These are phyloP conservation scores for Adelphocoris suturalis DNA, from an alignment of 2,888 invertebrate species.

Conservation along the genomic window DNA sequence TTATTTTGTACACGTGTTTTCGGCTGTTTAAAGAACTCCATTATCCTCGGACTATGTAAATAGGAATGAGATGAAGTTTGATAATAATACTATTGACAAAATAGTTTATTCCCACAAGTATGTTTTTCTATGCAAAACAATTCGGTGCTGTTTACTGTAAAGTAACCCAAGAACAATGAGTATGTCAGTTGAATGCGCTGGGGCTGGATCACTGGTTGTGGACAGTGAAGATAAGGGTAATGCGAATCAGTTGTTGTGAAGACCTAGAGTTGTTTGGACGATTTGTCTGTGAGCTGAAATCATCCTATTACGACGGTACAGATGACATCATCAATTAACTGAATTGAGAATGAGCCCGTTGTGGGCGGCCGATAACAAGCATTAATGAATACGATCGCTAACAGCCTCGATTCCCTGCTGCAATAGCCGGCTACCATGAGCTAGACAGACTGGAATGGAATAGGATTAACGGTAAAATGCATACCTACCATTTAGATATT, in stretches of 20 bases:
- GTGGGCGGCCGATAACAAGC: conserved; percentile 24
- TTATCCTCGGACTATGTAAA: too few relatives aligned
- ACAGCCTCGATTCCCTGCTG: neutral
- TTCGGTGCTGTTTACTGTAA: too few relatives aligned
- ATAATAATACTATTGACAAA: too few relatives aligned
- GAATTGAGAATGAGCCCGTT: neutral
- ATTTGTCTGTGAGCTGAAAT: conserved; percentile 3
- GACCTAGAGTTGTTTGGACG: neutral
- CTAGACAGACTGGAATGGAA: neutral
- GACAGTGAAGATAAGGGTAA: neutral
- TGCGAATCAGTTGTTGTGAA: conserved; percentile 6
- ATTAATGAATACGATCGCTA: conserved; percentile 9
- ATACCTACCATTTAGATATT: too few relatives aligned
- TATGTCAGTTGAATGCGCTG: neutral
- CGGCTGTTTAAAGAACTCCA: too few relatives aligned
- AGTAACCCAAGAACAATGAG: neutral
- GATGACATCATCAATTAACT: conserved; percentile 39
- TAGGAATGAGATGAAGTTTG: too few relatives aligned
- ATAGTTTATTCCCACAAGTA: too few relatives aligned
- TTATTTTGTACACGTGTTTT: too few relatives aligned
- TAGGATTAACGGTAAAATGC: neutral
- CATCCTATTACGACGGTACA: neutral
- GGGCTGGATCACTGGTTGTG: neutral
- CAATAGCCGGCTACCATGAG: neutral
- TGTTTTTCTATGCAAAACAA: too few relatives aligned